These are phyloP conservation scores for Acipenser oxyrinchus DNA, from an alignment of 2,797 vertebrate genomes.

Conservation along the genomic window DNA sequence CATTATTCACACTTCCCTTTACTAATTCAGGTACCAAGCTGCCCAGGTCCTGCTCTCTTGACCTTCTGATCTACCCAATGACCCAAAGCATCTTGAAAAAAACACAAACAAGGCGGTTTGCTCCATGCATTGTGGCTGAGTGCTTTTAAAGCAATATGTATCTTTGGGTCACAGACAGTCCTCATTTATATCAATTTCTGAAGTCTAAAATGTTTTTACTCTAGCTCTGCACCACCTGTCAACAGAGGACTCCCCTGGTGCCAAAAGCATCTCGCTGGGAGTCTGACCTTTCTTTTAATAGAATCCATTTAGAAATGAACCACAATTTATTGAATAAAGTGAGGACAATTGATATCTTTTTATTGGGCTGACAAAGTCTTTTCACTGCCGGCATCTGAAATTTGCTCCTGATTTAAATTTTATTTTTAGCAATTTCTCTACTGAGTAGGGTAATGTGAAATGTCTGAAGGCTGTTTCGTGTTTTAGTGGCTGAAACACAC, in stretches of 20 bases:
- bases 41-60: not conserved
- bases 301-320: slow-evolving; percentile 63
- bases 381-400: slow-evolving; percentile 55
- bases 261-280: slow-evolving; percentile 38
- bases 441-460: slow-evolving; percentile 46
- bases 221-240: slow-evolving; percentile 27
- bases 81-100: slow-evolving; percentile 30
- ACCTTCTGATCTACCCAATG: not conserved
- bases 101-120: slow-evolving; percentile 26
- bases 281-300: slow-evolving; percentile 60
- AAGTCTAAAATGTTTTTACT: slow-evolving; percentile 30
- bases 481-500: slow-evolving; percentile 14
- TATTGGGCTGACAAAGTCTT: slow-evolving; percentile 62
- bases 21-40: no score
- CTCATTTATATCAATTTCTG: slow-evolving; percentile 29
- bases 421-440: slow-evolving; percentile 59
- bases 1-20: no score
- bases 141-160: slow-evolving; percentile 31
- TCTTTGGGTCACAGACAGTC: slow-evolving; percentile 28
- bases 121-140: slow-evolving; percentile 36
- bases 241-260: slow-evolving; percentile 37
- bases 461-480: slow-evolving; percentile 30
- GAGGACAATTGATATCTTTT: slow-evolving; percentile 62
- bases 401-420: slow-evolving; percentile 62
- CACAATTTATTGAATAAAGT: slow-evolving; percentile 58